Evolutionary conservation across 1,140 invertebrate genomes (phyloP), one percentile per base, ranked within the genome.

Genomic region (Copidosoma floridanum): DNA sequence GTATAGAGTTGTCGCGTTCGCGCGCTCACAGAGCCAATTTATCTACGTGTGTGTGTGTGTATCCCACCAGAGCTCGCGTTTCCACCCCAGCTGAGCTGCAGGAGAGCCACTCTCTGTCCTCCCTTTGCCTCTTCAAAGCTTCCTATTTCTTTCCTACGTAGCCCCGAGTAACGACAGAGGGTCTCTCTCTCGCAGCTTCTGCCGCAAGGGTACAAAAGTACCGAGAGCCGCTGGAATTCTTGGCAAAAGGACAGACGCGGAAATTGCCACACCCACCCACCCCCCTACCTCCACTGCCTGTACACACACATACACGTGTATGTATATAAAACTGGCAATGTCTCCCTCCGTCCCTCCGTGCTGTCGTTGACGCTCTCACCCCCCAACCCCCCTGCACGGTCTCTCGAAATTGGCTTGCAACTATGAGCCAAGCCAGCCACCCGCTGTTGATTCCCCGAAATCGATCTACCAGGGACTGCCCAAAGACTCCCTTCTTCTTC

Each of bases 191-290:
- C 44, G 8, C 3, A 14, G 8, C 12, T 16, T 46, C 12, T n/a
- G n/a, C n/a, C n/a, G n/a, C n/a, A n/a, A n/a, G n/a, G n/a, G n/a
- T 56, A 57, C 26, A 46, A 48, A 48, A 20, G 16, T 40, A 27
- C 43, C 35, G 18, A 32, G 3, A n/a, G 62, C 47, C 61, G 44
- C 18, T 57, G 60, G 58, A 64, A 65, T 64, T 60, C 63, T 61
- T 46, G 50, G 59, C 63, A 65, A 54, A 57, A 62, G 64, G 65
- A 62, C 53, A 60, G 29, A 37, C 47, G 60, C 40, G 65, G 50
- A 65, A 68, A 66, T 66, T 63, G 55, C 56, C 37, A 40, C 14
- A 5, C 23, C 37, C 23, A 16, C 23, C 18, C n/a, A n/a, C n/a
- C n/a, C n/a, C n/a, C n/a, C n/a, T n/a, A n/a, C n/a, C n/a, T n/a